Evolutionary conservation across 2,888 invertebrate genomes (phyloP), one percentile per base, ranked within the genome.

Genomic region (Tipula unca): DNA sequence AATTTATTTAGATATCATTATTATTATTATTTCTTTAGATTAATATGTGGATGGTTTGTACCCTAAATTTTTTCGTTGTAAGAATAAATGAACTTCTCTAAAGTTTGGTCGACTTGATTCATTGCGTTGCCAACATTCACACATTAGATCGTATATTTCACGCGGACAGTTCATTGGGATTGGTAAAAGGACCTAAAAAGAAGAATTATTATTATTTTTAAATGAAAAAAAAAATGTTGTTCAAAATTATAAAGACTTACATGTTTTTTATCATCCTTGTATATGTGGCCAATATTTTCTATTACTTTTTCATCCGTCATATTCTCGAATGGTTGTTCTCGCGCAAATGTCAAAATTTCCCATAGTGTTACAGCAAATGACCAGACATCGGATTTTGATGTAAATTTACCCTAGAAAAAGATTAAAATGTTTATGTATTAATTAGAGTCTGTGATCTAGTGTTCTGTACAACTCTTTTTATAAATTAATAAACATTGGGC

Each of bases 351-450:
- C 89, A 97, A 92, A 87, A 97, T 94, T 91, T 97, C 97, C 96
- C 96, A 97, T 87, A 97, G 92, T 85, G 96, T 95, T 86, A 97
- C 96, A 83, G 96, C 97, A 89, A 96, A 97, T 85, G 96, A 94
- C 97, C 97, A 97, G 83, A 96, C 96, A 91, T 97, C 97, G 88
- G 96, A 95, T 90, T 96, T 96, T 85, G 94, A 94, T 42, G 95
- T 94, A 90, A 95, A 96, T 91, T 95, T 95, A 85, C 95, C 95
- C 95, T 96, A 91, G 82, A 92, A 48, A 48, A n/a, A 39, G 10
- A 32, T 6, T 39, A 13, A 39, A 39, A n/a, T 2, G 39, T 10
- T 39, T 39, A 39, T 39, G 1, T n/a, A 32, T 32, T 32, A 32
- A 6, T 32, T 32, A 32, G 6, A 32, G 32, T 32, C 1, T 2